Conservation (phyloP, 2,113 vertebrate species). For the Eupsittula cactorum region DNA sequence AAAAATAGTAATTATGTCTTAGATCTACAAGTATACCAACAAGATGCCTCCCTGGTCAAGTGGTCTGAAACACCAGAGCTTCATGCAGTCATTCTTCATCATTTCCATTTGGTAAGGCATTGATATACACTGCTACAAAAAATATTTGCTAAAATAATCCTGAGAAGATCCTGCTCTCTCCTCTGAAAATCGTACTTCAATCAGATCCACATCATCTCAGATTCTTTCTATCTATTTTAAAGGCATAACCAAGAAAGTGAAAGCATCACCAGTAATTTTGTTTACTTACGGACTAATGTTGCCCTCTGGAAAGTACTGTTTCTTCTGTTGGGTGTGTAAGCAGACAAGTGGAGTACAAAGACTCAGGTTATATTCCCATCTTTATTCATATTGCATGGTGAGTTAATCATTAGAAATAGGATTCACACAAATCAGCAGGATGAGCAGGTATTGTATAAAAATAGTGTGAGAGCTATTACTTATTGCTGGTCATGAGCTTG, state of each 20-base stretch:
- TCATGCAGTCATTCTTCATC: neutral
- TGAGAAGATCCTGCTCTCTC: neutral
- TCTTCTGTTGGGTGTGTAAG: neutral
- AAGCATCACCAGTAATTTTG: neutral
- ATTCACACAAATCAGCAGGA: neutral
- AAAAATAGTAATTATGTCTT: neutral
- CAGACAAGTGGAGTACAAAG: neutral
- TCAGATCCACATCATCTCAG: neutral
- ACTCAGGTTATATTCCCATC: neutral
- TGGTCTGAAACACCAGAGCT: neutral
- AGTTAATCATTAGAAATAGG: neutral
- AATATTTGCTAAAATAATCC: neutral
- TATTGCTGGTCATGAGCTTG: neutral
- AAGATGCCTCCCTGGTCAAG: neutral
- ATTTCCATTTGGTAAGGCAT: neutral
- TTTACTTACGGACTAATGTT: neutral
- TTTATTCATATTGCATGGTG: neutral
- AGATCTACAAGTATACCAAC: neutral
- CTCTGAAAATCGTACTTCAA: neutral
- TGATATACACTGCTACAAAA: neutral
- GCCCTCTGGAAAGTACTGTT: neutral
- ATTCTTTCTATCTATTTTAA: neutral
- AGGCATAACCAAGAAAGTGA: neutral
- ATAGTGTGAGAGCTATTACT: neutral
- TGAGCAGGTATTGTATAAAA: neutral